A percentile compares a stretch with the other conserved stretches of the same genome.
These are phyloP conservation scores for Alaudala cheleensis DNA, from an alignment of 2,113 vertebrate species.

Conservation along the genomic window DNA sequence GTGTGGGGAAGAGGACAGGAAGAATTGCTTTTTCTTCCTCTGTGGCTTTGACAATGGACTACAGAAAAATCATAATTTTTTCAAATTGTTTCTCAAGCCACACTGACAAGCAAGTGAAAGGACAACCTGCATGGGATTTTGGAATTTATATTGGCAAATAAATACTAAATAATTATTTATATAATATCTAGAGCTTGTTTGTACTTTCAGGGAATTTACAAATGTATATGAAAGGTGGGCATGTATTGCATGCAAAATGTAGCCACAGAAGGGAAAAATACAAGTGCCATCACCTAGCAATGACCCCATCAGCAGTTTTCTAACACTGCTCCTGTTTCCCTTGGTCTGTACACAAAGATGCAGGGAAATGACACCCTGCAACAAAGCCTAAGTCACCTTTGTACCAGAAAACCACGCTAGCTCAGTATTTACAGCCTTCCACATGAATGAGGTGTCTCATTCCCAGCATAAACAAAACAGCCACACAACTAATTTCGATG, in stretches of 20 bases:
- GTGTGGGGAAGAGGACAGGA: neutral
- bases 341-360: neutral
- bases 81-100: neutral
- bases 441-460: neutral
- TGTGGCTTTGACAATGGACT: neutral
- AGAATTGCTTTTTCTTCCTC: neutral
- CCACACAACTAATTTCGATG: neutral
- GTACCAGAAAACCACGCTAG: neutral
- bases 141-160: neutral
- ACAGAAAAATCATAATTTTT: neutral
- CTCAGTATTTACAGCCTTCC: neutral
- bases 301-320: neutral
- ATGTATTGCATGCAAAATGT: neutral
- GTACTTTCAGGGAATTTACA: neutral
- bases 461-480: neutral
- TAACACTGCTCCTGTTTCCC: neutral
- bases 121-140: neutral
- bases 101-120: neutral
- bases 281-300: neutral
- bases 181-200: neutral
- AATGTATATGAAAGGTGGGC: neutral
- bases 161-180: neutral
- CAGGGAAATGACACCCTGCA: neutral
- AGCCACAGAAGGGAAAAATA: neutral
- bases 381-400: neutral